These are phyloP conservation scores for Macaria notata DNA, from an alignment of 2,888 invertebrate species.

Conservation along the genomic window DNA sequence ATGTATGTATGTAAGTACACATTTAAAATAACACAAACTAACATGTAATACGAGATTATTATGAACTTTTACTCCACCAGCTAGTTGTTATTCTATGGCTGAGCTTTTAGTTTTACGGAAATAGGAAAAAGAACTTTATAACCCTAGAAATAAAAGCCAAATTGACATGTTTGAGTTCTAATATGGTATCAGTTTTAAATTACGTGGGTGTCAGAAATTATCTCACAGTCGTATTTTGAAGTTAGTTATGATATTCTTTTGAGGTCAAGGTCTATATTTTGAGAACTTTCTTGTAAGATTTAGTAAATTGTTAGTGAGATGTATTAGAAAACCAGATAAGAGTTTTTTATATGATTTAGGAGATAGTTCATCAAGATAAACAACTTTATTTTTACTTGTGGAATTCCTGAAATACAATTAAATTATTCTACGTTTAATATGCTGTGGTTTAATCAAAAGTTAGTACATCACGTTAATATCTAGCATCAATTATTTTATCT, in stretches of 20 bases:
- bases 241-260: background rate
- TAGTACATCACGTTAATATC: too few relatives aligned
- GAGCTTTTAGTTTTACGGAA: background rate
- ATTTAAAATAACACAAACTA: constrained; percentile 26
- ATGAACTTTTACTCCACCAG: background rate
- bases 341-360: too few relatives aligned
- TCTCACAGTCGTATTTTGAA: background rate
- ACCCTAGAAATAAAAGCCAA: background rate
- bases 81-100: background rate
- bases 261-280: background rate
- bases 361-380: too few relatives aligned
- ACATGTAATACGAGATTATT: constrained; percentile 15
- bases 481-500: too few relatives aligned
- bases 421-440: too few relatives aligned
- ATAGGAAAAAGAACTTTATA: constrained; percentile 3
- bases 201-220: constrained; percentile 8
- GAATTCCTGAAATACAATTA: too few relatives aligned
- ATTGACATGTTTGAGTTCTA: background rate
- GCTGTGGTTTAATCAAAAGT: too few relatives aligned
- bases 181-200: constrained; percentile 1
- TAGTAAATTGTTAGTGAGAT: too few relatives aligned
- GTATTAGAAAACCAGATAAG: too few relatives aligned
- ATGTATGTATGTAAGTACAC: too few relatives aligned
- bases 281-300: too few relatives aligned
- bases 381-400: too few relatives aligned